Percentiles rank a stretch among this genome's conserved stretches.
Conservation (phyloP, 2,888 invertebrate species). For the Metellina segmentata region DNA sequence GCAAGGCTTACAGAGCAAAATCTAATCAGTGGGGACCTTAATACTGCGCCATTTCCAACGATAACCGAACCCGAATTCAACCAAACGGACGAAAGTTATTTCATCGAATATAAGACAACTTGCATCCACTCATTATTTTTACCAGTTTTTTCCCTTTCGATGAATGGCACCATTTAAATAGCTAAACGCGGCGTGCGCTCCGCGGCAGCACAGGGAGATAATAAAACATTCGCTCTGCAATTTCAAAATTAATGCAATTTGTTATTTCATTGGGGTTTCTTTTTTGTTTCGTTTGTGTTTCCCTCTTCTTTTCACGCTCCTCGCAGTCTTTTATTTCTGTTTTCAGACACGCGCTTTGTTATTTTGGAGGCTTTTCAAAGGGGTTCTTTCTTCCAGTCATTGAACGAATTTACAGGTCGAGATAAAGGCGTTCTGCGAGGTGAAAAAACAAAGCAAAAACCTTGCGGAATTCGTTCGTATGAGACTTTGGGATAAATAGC, state of each 20-base stretch:
- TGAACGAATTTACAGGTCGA: background rate
- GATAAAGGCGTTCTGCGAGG: background rate
- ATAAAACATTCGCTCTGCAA: conserved; percentile 22
- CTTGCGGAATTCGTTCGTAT: background rate
- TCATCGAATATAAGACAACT: conserved; percentile 13
- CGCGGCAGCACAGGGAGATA: background rate
- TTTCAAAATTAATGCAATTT: conserved; percentile 54
- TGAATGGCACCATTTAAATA: conserved; percentile 30
- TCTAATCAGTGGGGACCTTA: conserved; percentile 45
- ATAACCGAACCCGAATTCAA: conserved; percentile 50
- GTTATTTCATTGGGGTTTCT: conserved; percentile 27
- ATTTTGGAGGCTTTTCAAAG: background rate
- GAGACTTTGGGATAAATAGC: background rate
- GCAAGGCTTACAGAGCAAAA: conserved; percentile 12
- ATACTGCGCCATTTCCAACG: conserved; percentile 28
- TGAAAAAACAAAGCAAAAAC: background rate
- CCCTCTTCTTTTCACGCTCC: background rate
- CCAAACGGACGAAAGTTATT: conserved; percentile 37
- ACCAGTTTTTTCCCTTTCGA: conserved; percentile 10
- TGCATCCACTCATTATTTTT: conserved; percentile 24
- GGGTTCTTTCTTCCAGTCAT: background rate
- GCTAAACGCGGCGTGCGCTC: background rate
- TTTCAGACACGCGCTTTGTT: conserved; percentile 13
- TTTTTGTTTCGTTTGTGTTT: background rate
- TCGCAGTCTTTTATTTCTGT: background rate